phyloP scores from a whole-genome alignment of 2,113 vertebrate genomes.

The Furnarius figulus region DNA sequence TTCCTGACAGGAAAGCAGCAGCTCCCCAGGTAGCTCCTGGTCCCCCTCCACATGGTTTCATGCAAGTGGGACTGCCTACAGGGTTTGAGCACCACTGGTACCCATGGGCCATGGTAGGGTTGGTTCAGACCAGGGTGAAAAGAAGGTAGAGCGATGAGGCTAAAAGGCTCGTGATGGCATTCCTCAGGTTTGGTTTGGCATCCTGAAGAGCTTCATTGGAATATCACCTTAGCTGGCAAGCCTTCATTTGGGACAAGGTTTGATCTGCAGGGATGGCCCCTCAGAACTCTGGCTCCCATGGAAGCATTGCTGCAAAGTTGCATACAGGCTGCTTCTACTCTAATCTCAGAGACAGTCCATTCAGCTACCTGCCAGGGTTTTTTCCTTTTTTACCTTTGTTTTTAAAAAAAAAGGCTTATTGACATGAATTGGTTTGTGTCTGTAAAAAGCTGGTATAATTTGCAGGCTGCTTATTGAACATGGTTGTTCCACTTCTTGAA shows the following conservation, averaged over 20 bases:
- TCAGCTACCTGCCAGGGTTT: background rate
- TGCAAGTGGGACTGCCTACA: background rate
- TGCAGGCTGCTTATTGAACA: background rate
- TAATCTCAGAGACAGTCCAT: background rate
- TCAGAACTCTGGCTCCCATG: background rate
- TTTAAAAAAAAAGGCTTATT: background rate
- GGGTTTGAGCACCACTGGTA: background rate
- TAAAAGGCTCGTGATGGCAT: accelerated
- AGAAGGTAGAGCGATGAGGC: background rate
- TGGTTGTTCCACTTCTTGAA: background rate
- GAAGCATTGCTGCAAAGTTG: background rate
- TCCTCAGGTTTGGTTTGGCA: background rate
- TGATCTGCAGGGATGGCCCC: background rate
- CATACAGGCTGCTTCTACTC: background rate
- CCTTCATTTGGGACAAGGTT: accelerated
- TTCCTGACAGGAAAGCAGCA: background rate
- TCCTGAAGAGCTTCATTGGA: accelerated
- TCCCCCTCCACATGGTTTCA: accelerated
- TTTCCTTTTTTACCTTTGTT: background rate
- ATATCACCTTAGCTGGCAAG: accelerated
- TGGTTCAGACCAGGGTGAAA: background rate
- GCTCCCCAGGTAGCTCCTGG: background rate
- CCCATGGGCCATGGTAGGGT: accelerated
- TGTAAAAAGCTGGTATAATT: background rate
- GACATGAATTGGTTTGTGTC: background rate